Base-by-base conservation (phyloP, 2,888 invertebrate genomes). In the Idaea aversata region DNA sequence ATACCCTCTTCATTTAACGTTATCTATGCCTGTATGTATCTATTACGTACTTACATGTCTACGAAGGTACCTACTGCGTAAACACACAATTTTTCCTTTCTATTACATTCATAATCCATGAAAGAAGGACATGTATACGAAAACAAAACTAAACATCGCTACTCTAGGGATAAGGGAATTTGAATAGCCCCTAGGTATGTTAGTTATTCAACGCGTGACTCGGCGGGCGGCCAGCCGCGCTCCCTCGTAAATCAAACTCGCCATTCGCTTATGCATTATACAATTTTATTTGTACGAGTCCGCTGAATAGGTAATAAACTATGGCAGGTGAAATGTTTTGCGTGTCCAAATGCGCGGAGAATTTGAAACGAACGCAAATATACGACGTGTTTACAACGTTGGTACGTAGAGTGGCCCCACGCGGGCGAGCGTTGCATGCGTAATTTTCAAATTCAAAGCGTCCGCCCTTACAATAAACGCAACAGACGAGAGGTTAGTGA, bases 211-310 rank as follows among this genome's bases (percentile, higher is more conserved):
- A 78, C 83, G 77, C 72, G 71, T 64, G 73, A 25, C 58, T 64
- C 34, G 76, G 73, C 69, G 75, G 79, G 75, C 81, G 78, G 79
- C 74, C 83, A 79, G 82, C 81, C 82, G 76, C 79, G 82, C 82
- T 75, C 83, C 81, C 86, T 88, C 91, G 90, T 93, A 93, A 93
- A 93, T 93, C 93, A 93, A 91, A 92, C 91, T 88, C 88, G 86
- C 90, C 88, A 89, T 90, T 90, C 91, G 92, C 91, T 90, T 93
- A 92, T 93, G 89, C 91, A 93, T 93, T 93, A 93, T 92, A 93
- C 91, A 93, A 92, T 93, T 93, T 93, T 93, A 93, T 93, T 93
- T 93, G 93, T 91, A 88, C 90, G 88, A 91, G 88, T 88, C 86
- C 86, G 88, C 86, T 92, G 93, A 93, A 93, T 93, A 91, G 91